A percentile compares a stretch with the other conserved stretches of the same genome.
Conservation (phyloP, 2,113 vertebrate genomes). For the Austrofundulus limnaeus region DNA sequence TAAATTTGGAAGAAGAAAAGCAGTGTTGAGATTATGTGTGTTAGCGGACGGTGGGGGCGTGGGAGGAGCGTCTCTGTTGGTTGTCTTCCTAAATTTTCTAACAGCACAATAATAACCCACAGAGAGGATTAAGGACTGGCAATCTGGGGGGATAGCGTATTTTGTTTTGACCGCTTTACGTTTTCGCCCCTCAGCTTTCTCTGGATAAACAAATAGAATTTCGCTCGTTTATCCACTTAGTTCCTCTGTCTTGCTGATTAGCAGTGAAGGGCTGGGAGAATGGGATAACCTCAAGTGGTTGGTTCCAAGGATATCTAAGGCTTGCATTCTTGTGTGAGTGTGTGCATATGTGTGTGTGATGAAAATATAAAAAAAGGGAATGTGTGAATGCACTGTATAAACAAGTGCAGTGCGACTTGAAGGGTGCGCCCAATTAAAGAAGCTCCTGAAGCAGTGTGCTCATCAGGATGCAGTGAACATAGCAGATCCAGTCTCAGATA, state of each 20-base stretch:
- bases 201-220: constrained; percentile 60
- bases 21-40: neutral
- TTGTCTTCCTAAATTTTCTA: constrained; percentile 53
- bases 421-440: constrained; percentile 66
- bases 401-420: constrained; percentile 54
- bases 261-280: constrained; percentile 48
- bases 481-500: constrained; percentile 55
- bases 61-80: constrained; percentile 9
- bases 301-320: constrained; percentile 65
- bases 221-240: constrained; percentile 63
- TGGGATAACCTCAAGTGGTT: constrained; percentile 55
- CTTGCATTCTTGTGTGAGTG: constrained; percentile 18
- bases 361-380: too few relatives aligned
- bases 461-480: constrained; percentile 64
- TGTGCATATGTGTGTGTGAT: constrained; percentile 12
- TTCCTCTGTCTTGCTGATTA: constrained; percentile 63
- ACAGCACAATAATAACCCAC: constrained; percentile 60
- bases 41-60: neutral
- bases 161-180: constrained; percentile 38
- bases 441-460: constrained; percentile 54
- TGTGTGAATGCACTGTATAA: constrained; percentile 37
- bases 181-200: constrained; percentile 43
- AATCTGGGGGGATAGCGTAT: constrained; percentile 57
- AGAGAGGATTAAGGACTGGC: constrained; percentile 60
- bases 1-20: neutral